Base-by-base conservation (phyloP, 1,140 invertebrate species). In the Fopius arisanus region DNA sequence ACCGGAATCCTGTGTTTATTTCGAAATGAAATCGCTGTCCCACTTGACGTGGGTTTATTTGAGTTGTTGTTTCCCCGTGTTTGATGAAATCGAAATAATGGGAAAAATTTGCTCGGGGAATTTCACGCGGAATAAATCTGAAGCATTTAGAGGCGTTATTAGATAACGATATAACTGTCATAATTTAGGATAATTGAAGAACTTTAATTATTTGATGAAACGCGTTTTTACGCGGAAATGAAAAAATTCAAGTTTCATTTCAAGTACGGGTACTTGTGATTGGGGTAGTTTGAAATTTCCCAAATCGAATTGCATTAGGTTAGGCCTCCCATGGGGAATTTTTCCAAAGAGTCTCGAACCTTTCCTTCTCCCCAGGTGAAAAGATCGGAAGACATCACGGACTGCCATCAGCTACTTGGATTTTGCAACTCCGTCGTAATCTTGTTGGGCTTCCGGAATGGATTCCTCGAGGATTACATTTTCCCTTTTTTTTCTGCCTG, bases 301-400 rank as follows among this genome's bases (percentile, higher is more conserved):
- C 29, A n/a, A 48, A 75, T 75, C 70, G 26, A 41, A 75, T 75
- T 70, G 66, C 63, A 70, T 67, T 70, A 40, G 40, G 43, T 37
- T 6, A n/a, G 19, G 62, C 21, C 59, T 28, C 54, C 62, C n/a
- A n/a, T 26, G n/a, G 43, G 54, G 37, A 51, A 37, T 65, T 62
- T 70, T 31, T 28, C 29, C 3, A 62, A 19, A 1, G 7, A 66
- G 12, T 4, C 29, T 31, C 29, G 37, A 41, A 43, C 33, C 48
- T 62, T 33, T 2, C 26, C 29, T 2, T 12, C n/a, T 21, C 26
- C 23, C 10, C 48, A 4, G 12, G 5, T 29, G 14, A 41, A 66
- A 72, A 37, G 59, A 72, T 29, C 19, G 16, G 14, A 7, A 31
- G 37, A 71, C 59, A 28, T 70, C 43, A 59, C 19, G 51, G 28